Evolutionary conservation across 2,797 vertebrate genomes (phyloP), one percentile per base, ranked within the genome.

Genomic region (Paedocypris micromegethes): DNA sequence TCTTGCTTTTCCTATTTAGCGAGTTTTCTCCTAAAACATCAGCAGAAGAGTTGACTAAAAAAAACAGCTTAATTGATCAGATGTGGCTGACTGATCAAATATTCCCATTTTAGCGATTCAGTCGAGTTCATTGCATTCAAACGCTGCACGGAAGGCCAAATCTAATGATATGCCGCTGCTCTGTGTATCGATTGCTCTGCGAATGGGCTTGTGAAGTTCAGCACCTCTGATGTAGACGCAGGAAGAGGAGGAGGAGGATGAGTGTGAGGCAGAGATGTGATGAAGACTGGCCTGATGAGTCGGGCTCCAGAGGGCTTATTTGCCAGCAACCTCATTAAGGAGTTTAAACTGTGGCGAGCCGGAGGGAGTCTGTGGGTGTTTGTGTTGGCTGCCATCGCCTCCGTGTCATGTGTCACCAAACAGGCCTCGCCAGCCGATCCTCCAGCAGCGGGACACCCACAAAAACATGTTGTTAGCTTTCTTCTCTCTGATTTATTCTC

Each of bases 281-380:
- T 47, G 51, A 52, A 53, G 64, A 73, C 64, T 7, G 58, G 58
- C 39, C 6, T 62, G 52, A 46, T 58, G 64, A 49, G 47, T 68
- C 2, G 47, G 41, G 68, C 54, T 74, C 44, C 62, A 39, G 68
- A 55, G 73, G 74, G 72, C 60, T 74, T 69, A 66, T 72, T 75
- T 62, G 65, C 54, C 68, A 74, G 65, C 50, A 68, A 76, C 53
- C 74, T 78, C 74, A 72, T 78, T 78, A 76, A 61, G 61, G 60
- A 73, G 67, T 71, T 70, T 70, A 77, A 75, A 71, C 64, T 73
- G 68, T 51, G 53, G 55, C n/a, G 53, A 63, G 41, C 53, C 9
- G 53, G 60, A 37, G 57, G 64, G 64, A 70, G 60, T 66, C 53
- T 69, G 60, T 66, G 67, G 46, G 61, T 72, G 65, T 68, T 74